Conservation (phyloP, 2,888 invertebrate species). For the Mesodorylaimus sp. region DNA sequence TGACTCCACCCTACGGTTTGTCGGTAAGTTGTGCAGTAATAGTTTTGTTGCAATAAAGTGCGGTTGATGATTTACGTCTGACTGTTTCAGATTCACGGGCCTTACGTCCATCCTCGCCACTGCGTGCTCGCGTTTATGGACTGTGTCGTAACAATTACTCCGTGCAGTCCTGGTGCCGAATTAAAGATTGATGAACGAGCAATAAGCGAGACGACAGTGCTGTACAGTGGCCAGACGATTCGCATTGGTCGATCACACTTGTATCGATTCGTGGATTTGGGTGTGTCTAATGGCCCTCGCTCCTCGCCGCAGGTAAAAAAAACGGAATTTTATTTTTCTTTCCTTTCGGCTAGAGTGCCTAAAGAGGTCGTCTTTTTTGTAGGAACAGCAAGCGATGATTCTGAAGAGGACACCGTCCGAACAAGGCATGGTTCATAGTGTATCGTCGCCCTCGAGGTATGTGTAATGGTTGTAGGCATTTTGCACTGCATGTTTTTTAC, state of each 20-base stretch:
- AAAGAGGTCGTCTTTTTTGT: not conserved
- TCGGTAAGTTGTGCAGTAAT: constrained; percentile 3
- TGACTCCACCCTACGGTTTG: constrained; percentile 15
- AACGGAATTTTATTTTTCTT: not conserved
- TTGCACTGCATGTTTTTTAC: too few relatives aligned
- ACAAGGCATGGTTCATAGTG: constrained; percentile 11
- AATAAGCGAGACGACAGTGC: constrained; percentile 72
- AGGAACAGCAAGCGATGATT: not conserved
- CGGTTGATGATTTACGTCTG: constrained; percentile 7
- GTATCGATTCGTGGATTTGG: constrained; percentile 33
- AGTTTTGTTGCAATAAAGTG: not conserved
- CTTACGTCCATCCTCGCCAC: constrained; percentile 78
- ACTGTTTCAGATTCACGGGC: constrained; percentile 47
- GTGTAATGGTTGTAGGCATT: too few relatives aligned
- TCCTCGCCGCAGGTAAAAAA: too few relatives aligned
- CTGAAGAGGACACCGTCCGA: constrained; percentile 13
- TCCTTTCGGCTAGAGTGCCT: not conserved
- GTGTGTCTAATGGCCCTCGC: not conserved
- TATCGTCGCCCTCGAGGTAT: too few relatives aligned
- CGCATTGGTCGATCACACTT: constrained; percentile 32
- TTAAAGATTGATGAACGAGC: constrained; percentile 83
- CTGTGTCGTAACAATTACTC: constrained; percentile 78
- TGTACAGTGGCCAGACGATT: constrained; percentile 40
- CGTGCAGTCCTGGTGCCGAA: constrained; percentile 74
- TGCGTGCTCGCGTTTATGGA: constrained; percentile 78